Evolutionary conservation across 1,140 invertebrate species (phyloP).

Genomic region (Drosophila pruinosa): DNA sequence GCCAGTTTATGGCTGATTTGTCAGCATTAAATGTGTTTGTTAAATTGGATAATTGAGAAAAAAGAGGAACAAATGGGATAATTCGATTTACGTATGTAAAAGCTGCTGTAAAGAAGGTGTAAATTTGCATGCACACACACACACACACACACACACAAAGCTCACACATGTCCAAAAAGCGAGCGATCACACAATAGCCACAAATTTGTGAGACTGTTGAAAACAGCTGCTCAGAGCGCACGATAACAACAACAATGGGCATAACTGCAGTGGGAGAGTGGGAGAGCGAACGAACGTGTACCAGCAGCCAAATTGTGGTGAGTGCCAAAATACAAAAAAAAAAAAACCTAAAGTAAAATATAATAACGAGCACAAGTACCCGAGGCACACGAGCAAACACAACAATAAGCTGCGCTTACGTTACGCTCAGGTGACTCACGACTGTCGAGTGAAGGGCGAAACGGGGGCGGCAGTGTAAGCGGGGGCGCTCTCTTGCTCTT

Average conservation of each 20-base stretch:
- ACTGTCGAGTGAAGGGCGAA: constrained; percentile 50
- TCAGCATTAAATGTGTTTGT: constrained; percentile 46
- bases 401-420: constrained; percentile 78
- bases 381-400: constrained; percentile 49
- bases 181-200: constrained; percentile 33
- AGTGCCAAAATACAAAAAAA: background rate
- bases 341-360: background rate
- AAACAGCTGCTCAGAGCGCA: constrained; percentile 38
- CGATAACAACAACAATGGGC: background rate
- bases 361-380: constrained; percentile 22
- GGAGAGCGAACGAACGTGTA: background rate
- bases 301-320: background rate
- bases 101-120: constrained; percentile 62
- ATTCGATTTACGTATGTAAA: constrained; percentile 4
- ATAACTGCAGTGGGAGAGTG: constrained; percentile 29
- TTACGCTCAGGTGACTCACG: constrained; percentile 82
- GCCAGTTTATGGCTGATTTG: constrained; percentile 17
- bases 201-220: constrained; percentile 11
- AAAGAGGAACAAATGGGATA: constrained; percentile 34
- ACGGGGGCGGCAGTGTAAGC: constrained; percentile 35
- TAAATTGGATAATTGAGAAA: constrained; percentile 65
- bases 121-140: constrained; percentile 74
- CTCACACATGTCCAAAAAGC: constrained; percentile 1
- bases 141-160: constrained; percentile 12
- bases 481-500: constrained; percentile 40